Evolutionary conservation across 2,797 vertebrate genomes (phyloP).

Genomic region (Phyllotis vaccarum): DNA sequence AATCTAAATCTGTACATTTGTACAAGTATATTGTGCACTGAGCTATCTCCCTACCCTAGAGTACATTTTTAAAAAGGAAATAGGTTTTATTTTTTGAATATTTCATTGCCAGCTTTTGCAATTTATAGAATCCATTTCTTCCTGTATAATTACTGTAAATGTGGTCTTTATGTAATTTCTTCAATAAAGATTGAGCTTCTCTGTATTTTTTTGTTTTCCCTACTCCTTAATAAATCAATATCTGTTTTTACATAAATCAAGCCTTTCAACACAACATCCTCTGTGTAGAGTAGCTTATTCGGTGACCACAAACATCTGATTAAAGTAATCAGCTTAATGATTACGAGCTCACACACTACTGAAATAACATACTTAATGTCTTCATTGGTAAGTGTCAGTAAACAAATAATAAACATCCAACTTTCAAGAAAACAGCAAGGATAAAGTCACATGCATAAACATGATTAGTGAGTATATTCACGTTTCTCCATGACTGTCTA

Average conservation of each 20-base stretch:
- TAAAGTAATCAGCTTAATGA: too few relatives aligned
- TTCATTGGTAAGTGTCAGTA: constrained; percentile 74
- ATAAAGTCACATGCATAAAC: constrained; percentile 75
- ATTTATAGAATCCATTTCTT: constrained; percentile 57
- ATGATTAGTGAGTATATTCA: constrained; percentile 42
- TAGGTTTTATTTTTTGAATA: constrained; percentile 31
- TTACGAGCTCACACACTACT: constrained; percentile 54
- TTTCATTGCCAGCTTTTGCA: constrained; percentile 66
- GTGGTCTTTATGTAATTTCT: constrained; percentile 68
- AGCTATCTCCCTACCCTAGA: neutral
- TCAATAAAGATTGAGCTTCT: constrained; percentile 50
- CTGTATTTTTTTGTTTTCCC: constrained; percentile 43
- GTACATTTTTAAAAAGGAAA: neutral
- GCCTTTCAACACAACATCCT: constrained; percentile 60
- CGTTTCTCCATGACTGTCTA: constrained; percentile 59
- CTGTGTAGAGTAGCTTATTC: constrained; percentile 70
- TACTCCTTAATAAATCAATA: constrained; percentile 41
- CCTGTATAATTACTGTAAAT: neutral
- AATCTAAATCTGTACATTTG: neutral
- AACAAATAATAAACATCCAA: constrained; percentile 73
- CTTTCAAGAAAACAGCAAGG: constrained; percentile 49
- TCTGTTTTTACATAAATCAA: constrained; percentile 83
- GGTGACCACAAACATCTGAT: constrained; percentile 82
- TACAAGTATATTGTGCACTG: neutral
- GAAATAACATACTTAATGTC: constrained; percentile 70